Conservation (phyloP, 2,888 invertebrate species). For the Drosophila diplacantha region DNA sequence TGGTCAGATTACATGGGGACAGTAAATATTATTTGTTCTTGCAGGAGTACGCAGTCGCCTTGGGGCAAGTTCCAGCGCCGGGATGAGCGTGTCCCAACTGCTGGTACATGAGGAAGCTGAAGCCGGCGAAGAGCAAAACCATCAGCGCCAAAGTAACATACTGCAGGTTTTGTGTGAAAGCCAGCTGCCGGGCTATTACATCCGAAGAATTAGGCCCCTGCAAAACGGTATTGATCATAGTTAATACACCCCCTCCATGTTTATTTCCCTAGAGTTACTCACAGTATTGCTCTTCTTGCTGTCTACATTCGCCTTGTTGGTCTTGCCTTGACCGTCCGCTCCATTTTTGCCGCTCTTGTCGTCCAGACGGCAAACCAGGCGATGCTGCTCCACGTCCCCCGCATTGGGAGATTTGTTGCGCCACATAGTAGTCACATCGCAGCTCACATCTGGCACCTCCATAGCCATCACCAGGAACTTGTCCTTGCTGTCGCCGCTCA, state of each 20-base stretch:
- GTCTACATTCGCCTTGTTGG: slow-evolving; percentile 1
- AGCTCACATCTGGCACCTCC: slow-evolving; percentile 81
- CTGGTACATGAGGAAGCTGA: slow-evolving; percentile 78
- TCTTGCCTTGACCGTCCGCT: slow-evolving; percentile 31
- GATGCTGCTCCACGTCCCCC: slow-evolving; percentile 83
- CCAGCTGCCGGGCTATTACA: slow-evolving; percentile 79
- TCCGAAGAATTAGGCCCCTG: slow-evolving; percentile 76
- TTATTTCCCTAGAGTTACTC: background rate
- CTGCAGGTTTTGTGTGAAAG: slow-evolving; percentile 79
- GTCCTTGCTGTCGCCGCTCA: slow-evolving; percentile 85
- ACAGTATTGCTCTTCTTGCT: slow-evolving; percentile 6
- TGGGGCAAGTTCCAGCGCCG: background rate
- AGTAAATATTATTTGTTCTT: slow-evolving; percentile 74
- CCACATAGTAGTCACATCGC: slow-evolving; percentile 86
- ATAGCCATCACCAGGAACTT: slow-evolving; percentile 93
- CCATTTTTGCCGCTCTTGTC: slow-evolving; percentile 26
- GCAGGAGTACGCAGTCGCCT: slow-evolving; percentile 37
- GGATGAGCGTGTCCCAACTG: slow-evolving; percentile 53
- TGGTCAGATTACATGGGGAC: slow-evolving; percentile 73
- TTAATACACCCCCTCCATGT: background rate
- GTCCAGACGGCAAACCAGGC: slow-evolving; percentile 81
- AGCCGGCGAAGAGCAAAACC: slow-evolving; percentile 76
- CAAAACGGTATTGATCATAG: background rate
- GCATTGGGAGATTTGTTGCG: slow-evolving; percentile 81
- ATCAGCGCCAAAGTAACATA: slow-evolving; percentile 79